Base-by-base conservation (phyloP, 2,888 invertebrate genomes). In the Adelognathus sp. region DNA sequence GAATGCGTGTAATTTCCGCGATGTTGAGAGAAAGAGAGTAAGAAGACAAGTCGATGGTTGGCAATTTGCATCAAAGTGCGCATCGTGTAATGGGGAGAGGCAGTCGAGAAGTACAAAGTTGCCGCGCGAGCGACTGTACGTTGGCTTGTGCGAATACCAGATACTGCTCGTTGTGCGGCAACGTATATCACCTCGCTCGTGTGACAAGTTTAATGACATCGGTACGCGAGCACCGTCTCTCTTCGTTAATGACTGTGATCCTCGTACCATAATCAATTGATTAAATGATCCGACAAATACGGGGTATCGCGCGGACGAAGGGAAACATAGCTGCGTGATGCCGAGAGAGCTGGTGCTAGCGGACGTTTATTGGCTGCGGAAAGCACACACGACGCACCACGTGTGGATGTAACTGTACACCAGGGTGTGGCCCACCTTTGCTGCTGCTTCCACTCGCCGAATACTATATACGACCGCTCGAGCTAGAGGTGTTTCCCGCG, bases 351-450 rank as follows among this genome's bases (percentile, higher is more conserved):
- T 4, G 14, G n/a, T 24, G 21, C 46, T 6, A 1, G 46, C 21
- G 21, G 36, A 33, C 14, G 33, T 76, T 58, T 71, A 64, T 44
- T 14, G 50, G 50, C 64, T 66, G 41, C 16, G 69, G 5, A 64
- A 64, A 44, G 41, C 58, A 24, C 5, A 50, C 36, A 16, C 63
- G 31, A 63, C 44, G 56, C 77, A 66, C 67, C 54, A n/a, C n/a
- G n/a, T n/a, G 27, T 64, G 44, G 39, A 39, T 61, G 54, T 78
- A 78, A 78, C 61, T 78, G 69, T 74, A 46, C n/a, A 60, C 56
- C 70, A 61, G 70, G 78, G 78, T 78, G 78, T 60, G 73, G 73
- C 63, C 36, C 52, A 41, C 64, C 31, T 50, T 74, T n/a, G 44
- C 64, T 14, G 50, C 52, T 27, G n/a, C n/a, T n/a, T n/a, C n/a